phyloP scores from a whole-genome alignment of 2,888 invertebrate species.

The Protodeltote pygarga region DNA sequence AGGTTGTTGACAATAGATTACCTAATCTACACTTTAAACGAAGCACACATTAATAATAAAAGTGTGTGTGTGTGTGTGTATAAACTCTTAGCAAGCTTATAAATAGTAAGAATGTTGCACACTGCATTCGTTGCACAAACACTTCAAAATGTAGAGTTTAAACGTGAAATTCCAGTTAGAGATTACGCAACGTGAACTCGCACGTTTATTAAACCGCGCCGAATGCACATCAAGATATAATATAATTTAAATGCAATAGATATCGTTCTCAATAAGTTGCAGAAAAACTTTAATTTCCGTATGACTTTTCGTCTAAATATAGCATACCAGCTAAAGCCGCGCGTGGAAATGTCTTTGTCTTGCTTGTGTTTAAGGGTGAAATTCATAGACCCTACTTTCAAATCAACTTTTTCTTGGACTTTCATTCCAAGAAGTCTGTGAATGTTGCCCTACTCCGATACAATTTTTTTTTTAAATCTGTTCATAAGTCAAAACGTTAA shows the following conservation, averaged over 20 bases:
- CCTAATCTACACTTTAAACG: conserved; percentile 34
- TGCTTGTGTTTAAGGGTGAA: too few species aligned
- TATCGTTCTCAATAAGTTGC: too few species aligned
- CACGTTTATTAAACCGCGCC: conserved; percentile 16
- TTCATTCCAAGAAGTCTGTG: too few species aligned
- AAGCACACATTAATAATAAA: too few species aligned
- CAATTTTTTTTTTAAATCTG: too few species aligned
- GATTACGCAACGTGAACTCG: conserved; percentile 35
- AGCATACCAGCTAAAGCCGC: too few species aligned
- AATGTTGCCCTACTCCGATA: too few species aligned
- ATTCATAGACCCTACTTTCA: too few species aligned
- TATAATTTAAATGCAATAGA: conserved; percentile 2
- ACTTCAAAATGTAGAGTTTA: conserved; percentile 38
- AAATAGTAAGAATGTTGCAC: conserved; percentile 32
- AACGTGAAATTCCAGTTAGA: conserved; percentile 47
- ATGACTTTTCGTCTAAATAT: not conserved
- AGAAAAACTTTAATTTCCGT: not conserved
- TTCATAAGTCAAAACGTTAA: too few species aligned
- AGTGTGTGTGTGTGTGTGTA: conserved; percentile 12
- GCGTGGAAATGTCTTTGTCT: too few species aligned
- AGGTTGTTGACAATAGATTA: conserved; percentile 38
- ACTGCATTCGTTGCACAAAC: conserved; percentile 46
- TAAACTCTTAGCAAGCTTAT: conserved; percentile 19
- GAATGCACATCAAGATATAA: conserved; percentile 17
- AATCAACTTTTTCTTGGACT: too few species aligned